Conservation (phyloP, 2,797 vertebrate genomes). For the Podarcis lilfordi region DNA sequence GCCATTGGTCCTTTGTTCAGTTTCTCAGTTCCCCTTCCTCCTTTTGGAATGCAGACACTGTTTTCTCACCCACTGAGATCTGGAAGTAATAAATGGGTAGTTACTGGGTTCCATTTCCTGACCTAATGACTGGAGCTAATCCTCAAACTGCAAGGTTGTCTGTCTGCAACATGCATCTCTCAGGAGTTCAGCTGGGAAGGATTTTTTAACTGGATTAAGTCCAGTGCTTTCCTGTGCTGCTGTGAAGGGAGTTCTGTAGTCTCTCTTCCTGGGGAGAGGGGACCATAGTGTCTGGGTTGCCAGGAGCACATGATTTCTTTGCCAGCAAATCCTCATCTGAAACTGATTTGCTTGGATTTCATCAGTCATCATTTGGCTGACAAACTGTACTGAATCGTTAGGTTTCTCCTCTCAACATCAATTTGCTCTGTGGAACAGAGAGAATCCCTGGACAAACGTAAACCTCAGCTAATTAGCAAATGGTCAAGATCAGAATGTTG, state of each 20-base stretch:
- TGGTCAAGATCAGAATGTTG: too few relatives aligned
- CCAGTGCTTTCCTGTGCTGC: constrained; percentile 13
- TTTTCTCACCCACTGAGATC: constrained; percentile 24
- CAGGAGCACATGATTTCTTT: constrained; percentile 11
- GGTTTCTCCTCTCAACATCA: background rate
- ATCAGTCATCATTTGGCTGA: constrained; percentile 11
- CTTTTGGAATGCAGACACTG: background rate
- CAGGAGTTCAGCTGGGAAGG: background rate
- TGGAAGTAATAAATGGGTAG: constrained; percentile 42
- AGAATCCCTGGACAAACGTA: background rate
- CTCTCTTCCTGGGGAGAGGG: constrained; percentile 4
- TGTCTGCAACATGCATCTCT: constrained; percentile 22
- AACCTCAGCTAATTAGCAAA: background rate
- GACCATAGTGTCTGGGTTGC: background rate
- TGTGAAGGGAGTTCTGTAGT: background rate
- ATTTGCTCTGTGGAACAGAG: background rate
- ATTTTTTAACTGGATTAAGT: constrained; percentile 26
- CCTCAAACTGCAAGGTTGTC: constrained; percentile 15
- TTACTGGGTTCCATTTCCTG: constrained; percentile 37
- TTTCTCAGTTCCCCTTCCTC: background rate
- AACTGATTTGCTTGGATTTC: constrained; percentile 25
- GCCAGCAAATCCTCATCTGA: constrained; percentile 18
- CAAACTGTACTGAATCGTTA: constrained; percentile 1
- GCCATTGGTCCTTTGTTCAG: background rate
- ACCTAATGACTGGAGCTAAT: constrained; percentile 26